phyloP scores from a whole-genome alignment of 1,140 invertebrate genomes.

The Micrasema minimum region DNA sequence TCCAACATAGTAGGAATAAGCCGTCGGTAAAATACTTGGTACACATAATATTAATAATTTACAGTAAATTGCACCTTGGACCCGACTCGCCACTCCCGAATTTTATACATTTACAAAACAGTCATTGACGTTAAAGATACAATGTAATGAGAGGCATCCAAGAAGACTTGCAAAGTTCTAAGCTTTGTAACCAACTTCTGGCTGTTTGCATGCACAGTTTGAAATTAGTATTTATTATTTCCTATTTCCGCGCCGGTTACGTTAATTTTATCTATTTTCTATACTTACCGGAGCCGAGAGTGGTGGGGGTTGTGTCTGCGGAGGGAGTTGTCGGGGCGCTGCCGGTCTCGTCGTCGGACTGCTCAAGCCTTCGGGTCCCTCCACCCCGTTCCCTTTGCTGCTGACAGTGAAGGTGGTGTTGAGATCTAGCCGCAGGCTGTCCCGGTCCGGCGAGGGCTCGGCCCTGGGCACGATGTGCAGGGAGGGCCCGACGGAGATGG shows the following conservation, averaged over 20 bases:
- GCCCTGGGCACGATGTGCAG: conserved; percentile 55
- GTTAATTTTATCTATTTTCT: conserved; percentile 57
- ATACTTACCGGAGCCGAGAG: conserved; percentile 54
- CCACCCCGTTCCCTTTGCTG: conserved; percentile 30
- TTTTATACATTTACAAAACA: conserved; percentile 9
- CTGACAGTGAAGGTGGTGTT: conserved; percentile 43
- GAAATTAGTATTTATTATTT: conserved; percentile 52
- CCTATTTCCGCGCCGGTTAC: conserved; percentile 56
- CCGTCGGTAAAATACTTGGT: conserved; percentile 18
- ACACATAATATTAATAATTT: conserved; percentile 6
- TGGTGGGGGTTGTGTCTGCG: conserved; percentile 11
- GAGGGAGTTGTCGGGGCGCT: conserved; percentile 51
- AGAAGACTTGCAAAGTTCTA: conserved; percentile 15
- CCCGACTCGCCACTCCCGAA: background rate
- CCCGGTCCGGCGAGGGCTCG: conserved; percentile 19
- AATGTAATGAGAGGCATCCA: conserved; percentile 16
- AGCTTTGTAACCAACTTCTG: conserved; percentile 2
- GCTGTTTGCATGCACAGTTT: conserved; percentile 21
- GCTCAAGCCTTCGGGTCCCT: conserved; percentile 40
- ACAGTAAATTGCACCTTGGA: conserved; percentile 24
- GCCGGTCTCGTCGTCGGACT: conserved; percentile 55
- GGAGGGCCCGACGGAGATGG: conserved; percentile 63
- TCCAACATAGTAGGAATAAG: conserved; percentile 2
- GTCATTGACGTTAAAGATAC: background rate
- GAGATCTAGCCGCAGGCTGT: conserved; percentile 37